Evolutionary conservation across 2,113 vertebrate species (phyloP).

Genomic region (Peucedramus taeniatus): DNA sequence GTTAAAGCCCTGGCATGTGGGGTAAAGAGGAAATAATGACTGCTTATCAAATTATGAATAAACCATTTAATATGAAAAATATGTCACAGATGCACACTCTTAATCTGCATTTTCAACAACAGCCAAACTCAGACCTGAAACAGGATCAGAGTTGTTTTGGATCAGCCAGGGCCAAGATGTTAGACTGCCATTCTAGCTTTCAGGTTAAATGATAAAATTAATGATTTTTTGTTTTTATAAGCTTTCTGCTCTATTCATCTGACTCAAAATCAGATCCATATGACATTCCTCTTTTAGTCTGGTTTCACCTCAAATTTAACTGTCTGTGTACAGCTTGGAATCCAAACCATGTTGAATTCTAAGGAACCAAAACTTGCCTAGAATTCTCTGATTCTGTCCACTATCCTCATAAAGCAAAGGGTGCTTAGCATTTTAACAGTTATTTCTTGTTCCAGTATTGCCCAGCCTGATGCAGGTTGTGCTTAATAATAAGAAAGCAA

Average conservation of each 20-base stretch:
- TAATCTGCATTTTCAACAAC: neutral
- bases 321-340: neutral
- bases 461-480: neutral
- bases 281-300: neutral
- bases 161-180: neutral
- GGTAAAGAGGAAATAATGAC: neutral
- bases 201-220: neutral
- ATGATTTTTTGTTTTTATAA: neutral
- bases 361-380: neutral
- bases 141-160: neutral
- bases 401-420: neutral
- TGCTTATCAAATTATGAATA: neutral
- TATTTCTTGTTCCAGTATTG: neutral
- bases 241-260: neutral
- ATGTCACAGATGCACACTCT: neutral
- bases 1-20: neutral
- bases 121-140: neutral
- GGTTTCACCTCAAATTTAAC: neutral
- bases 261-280: neutral
- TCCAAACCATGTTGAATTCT: neutral
- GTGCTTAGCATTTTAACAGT: neutral
- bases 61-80: neutral
- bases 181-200: neutral
- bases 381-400: neutral
- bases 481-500: neutral